Evolutionary conservation across 1,140 invertebrate genomes (phyloP).

Genomic region (Drosophila willistoni): DNA sequence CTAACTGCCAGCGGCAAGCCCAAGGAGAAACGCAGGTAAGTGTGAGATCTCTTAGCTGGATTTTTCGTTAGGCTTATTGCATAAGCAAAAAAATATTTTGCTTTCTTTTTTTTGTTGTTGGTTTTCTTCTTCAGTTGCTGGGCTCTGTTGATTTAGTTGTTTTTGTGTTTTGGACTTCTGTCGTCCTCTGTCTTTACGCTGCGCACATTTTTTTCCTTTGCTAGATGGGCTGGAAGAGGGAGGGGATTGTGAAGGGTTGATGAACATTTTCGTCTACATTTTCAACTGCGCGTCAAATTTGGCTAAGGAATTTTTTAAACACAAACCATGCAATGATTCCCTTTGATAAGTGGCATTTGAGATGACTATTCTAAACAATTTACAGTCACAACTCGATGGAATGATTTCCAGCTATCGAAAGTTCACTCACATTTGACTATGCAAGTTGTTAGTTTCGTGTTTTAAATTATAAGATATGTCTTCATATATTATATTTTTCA

Average conservation of each 20-base stretch:
- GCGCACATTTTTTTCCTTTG: conserved; percentile 18
- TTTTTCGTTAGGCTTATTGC: conserved; percentile 57
- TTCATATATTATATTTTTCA: too few species aligned
- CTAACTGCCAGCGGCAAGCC: conserved; percentile 76
- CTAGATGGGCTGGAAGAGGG: not conserved
- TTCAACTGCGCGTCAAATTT: conserved; percentile 2
- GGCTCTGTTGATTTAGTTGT: conserved; percentile 24
- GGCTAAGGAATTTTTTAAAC: too few species aligned
- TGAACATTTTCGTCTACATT: not conserved
- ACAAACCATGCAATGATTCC: too few species aligned
- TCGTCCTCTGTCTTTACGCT: conserved; percentile 19
- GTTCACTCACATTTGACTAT: too few species aligned
- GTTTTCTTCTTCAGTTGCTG: conserved; percentile 36
- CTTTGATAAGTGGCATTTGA: not conserved
- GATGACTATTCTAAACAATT: too few species aligned
- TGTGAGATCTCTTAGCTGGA: conserved; percentile 32
- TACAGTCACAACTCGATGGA: too few species aligned
- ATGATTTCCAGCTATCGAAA: too few species aligned
- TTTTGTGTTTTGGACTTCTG: conserved; percentile 31
- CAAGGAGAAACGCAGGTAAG: conserved; percentile 81
- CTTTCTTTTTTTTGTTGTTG: conserved; percentile 69
- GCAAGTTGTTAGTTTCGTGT: too few species aligned
- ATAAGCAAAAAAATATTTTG: conserved; percentile 56
- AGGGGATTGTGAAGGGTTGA: not conserved
- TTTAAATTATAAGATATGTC: too few species aligned